Conservation (phyloP, 2,888 invertebrate species). For the Ennomos quercinarius region DNA sequence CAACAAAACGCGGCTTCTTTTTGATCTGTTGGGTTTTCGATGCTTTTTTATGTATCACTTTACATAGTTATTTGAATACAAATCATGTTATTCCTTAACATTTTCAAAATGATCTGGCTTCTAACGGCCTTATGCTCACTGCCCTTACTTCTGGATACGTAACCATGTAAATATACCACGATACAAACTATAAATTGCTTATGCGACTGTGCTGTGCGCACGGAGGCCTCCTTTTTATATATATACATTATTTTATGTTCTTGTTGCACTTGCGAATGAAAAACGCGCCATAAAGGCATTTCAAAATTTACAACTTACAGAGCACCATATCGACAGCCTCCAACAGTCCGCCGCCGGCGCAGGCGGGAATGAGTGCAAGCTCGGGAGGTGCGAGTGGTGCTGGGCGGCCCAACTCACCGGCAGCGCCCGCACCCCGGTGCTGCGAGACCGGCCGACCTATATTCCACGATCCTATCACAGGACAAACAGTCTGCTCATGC, state of each 20-base stretch:
- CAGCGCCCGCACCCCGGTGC: conserved; percentile 88
- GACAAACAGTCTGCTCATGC: conserved; percentile 95
- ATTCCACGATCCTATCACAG: conserved; percentile 95
- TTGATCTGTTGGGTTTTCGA: too few species aligned
- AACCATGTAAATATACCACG: conserved; percentile 63
- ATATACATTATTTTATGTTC: conserved; percentile 16
- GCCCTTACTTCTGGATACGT: conserved; percentile 4
- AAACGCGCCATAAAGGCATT: conserved; percentile 84
- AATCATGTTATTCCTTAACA: too few species aligned
- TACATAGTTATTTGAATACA: too few species aligned
- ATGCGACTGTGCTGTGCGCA: conserved; percentile 72
- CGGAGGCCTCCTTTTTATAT: conserved; percentile 70
- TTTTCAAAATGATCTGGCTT: too few species aligned
- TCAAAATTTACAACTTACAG: conserved; percentile 85
- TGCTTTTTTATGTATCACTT: too few species aligned
- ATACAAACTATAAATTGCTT: conserved; percentile 41
- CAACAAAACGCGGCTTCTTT: too few species aligned
- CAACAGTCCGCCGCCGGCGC: conserved; percentile 88
- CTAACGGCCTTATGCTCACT: too few species aligned
- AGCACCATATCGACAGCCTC: conserved; percentile 90
- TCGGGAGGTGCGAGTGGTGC: conserved; percentile 81
- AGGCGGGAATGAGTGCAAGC: conserved; percentile 85
- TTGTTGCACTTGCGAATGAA: conserved; percentile 74
- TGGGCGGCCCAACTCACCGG: conserved; percentile 81
- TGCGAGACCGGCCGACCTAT: conserved; percentile 97